These are phyloP conservation scores for Macrochelys suwanniensis DNA, from an alignment of 2,797 vertebrate species.

Conservation along the genomic window DNA sequence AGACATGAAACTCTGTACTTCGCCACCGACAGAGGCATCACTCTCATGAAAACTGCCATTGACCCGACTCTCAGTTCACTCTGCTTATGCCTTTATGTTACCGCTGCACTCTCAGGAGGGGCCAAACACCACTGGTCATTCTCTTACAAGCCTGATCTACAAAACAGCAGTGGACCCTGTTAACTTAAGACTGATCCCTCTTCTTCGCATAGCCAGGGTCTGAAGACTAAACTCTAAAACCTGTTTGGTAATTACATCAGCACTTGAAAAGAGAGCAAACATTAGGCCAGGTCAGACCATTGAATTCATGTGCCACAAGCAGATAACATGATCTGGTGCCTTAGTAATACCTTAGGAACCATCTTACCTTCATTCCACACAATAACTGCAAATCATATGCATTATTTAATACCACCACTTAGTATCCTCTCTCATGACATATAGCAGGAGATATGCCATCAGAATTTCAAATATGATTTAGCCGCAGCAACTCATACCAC, in stretches of 20 bases:
- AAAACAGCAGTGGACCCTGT: neutral
- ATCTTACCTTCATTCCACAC: neutral
- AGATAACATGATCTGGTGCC: neutral
- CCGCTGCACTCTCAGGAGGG: neutral
- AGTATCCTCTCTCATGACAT: neutral
- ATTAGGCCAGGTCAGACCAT: neutral
- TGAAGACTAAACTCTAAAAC: neutral
- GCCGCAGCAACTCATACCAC: fast-evolving
- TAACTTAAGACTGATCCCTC: neutral
- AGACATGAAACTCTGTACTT: neutral
- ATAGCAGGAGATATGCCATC: neutral
- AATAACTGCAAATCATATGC: neutral
- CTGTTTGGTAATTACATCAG: neutral
- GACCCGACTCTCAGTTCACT: neutral
- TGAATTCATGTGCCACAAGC: neutral
- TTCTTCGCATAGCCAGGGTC: neutral
- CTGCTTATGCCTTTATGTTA: neutral
- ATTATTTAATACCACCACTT: neutral
- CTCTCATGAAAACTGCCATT: neutral
- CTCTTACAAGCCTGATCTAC: neutral
- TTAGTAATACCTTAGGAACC: neutral
- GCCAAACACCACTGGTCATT: neutral
- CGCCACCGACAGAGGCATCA: fast-evolving
- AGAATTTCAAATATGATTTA: fast-evolving
- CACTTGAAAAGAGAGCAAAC: neutral